Evolutionary conservation across 2,797 vertebrate genomes (phyloP).

Genomic region (Falco biarmicus): DNA sequence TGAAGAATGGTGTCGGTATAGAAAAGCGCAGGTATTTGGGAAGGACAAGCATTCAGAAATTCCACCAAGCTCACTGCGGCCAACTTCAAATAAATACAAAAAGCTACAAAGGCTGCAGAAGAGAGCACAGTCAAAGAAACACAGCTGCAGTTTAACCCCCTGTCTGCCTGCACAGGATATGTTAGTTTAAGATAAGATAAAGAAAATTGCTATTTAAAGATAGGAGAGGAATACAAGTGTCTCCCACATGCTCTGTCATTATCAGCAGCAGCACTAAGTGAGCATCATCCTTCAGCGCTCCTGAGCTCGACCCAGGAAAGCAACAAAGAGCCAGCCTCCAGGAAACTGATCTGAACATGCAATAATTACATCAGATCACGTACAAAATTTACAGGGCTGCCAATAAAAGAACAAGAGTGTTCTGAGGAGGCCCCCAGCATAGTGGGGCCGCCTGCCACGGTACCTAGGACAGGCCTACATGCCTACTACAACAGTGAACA

Average conservation of each 20-base stretch:
- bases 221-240: not conserved
- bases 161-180: not conserved
- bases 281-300: not conserved
- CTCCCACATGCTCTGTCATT: not conserved
- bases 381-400: not conserved
- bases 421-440: not conserved
- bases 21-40: not conserved
- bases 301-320: not conserved
- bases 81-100: not conserved
- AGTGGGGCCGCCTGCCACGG: not conserved
- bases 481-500: rapidly evolving
- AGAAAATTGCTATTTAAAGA: not conserved
- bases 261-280: not conserved
- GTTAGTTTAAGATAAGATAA: not conserved
- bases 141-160: not conserved
- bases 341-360: not conserved
- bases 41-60: not conserved
- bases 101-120: not conserved
- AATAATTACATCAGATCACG: not conserved
- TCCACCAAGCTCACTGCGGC: not conserved
- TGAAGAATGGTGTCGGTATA: not conserved
- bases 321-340: not conserved
- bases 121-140: not conserved
- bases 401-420: not conserved
- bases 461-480: not conserved